Base-by-base conservation (phyloP, 2,797 vertebrate genomes). In the Cottoperca gobio region DNA sequence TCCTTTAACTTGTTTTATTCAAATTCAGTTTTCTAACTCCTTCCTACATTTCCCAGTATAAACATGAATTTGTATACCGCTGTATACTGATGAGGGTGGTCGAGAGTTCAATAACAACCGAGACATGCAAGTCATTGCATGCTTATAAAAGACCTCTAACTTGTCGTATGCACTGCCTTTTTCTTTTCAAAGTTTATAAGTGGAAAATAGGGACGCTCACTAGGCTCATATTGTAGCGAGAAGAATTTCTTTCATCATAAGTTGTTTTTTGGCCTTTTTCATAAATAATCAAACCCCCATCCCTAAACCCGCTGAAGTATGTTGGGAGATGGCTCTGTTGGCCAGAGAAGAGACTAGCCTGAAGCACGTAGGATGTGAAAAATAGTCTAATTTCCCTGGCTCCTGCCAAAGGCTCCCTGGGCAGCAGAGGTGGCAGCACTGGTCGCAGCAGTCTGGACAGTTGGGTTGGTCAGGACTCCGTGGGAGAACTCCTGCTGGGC, bases 401-500 rank as follows among this genome's bases (percentile, higher is more conserved):
- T 96, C n/a, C 94, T 94, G 85, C 95, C 95, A 88, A 99, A 96
- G 53, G 95, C 88, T 7, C 92, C 94, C 83, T 95, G 96, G 37
- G 97, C 96, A 5, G 96, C 96, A 0, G 96, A 86, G 9, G 96
- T 72, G 28, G 97, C 96, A 0, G 91, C 96, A 0, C 62, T 86
- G 0, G 95, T 14, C 0, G 97, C 96, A 0, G 96, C 95, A 0
- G 24, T 94, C 88, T 97, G 98, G 90, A 99, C 95, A 70, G 88
- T 91, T 59, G 94, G 93, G 92, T 94, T 99, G 83, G 91, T 95
- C 84, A 99, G 89, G 86, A 99, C 96, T 42, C 96, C 97, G 24
- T 95, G 94, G 65, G 97, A 98, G 79, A 99, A 98, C 89, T 99
- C 98, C 60, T 97, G 95, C 86, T 99, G 98, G 4, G 98, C 98